Evolutionary conservation across 2,113 vertebrate genomes (phyloP).

Genomic region (Camelus bactrianus): DNA sequence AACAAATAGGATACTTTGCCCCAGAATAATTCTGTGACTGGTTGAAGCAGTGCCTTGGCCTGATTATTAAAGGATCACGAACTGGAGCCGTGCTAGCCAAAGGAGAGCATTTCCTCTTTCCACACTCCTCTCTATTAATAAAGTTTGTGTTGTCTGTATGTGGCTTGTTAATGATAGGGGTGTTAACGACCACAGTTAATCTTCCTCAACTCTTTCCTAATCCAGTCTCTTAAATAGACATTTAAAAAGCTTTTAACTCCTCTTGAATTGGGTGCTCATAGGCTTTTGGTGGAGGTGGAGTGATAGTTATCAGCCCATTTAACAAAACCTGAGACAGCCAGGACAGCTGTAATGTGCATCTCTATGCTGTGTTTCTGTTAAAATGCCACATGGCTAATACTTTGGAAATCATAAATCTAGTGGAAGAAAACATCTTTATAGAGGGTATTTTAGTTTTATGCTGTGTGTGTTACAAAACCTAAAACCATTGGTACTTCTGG

Average conservation of each 20-base stretch:
- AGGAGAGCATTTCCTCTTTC: slow-evolving; percentile 49
- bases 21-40: slow-evolving; percentile 40
- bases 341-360: slow-evolving; percentile 68
- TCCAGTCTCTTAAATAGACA: slow-evolving; percentile 76
- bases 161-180: slow-evolving; percentile 78
- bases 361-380: slow-evolving; percentile 70
- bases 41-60: neutral
- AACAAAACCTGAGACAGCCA: slow-evolving; percentile 72
- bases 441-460: slow-evolving; percentile 65
- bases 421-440: slow-evolving; percentile 74
- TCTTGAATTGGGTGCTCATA: slow-evolving; percentile 66
- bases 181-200: slow-evolving; percentile 80
- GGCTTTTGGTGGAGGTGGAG: slow-evolving; percentile 70
- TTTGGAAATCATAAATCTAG: slow-evolving; percentile 77
- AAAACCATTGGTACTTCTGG: slow-evolving; percentile 52
- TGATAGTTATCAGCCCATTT: slow-evolving; percentile 76
- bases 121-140: slow-evolving; percentile 72
- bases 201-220: slow-evolving; percentile 77
- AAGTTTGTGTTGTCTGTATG: slow-evolving; percentile 75
- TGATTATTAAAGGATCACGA: slow-evolving; percentile 63
- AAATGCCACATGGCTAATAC: slow-evolving; percentile 71
- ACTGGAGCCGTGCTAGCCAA: slow-evolving; percentile 24
- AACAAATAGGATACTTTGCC: slow-evolving; percentile 1
- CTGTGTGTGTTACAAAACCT: slow-evolving; percentile 42
- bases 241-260: slow-evolving; percentile 81